These are phyloP conservation scores for Oceanodroma leucorhoa DNA, from an alignment of 2,797 vertebrate genomes.

Conservation along the genomic window DNA sequence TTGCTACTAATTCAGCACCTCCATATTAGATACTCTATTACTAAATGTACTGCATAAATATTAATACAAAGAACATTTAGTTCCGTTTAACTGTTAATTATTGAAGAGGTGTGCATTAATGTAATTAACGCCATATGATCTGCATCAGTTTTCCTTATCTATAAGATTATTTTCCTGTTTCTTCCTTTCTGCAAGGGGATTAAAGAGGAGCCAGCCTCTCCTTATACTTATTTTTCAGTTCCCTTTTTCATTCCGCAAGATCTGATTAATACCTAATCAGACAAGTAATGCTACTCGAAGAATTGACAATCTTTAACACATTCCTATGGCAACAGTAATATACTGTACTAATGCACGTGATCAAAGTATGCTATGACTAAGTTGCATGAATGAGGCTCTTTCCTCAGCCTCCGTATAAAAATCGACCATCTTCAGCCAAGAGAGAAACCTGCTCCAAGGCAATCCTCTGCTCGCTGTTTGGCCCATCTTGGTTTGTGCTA, in stretches of 20 bases:
- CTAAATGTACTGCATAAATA: slow-evolving; percentile 79
- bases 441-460: slow-evolving; percentile 10
- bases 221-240: slow-evolving; percentile 45
- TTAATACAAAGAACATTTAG: slow-evolving; percentile 71
- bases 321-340: slow-evolving; percentile 97
- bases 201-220: slow-evolving; percentile 89
- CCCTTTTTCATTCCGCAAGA: slow-evolving; percentile 73
- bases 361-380: slow-evolving; percentile 79
- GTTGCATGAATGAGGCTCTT: slow-evolving; percentile 58
- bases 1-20: slow-evolving; percentile 69
- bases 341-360: slow-evolving; percentile 94
- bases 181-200: slow-evolving; percentile 35
- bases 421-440: slow-evolving; percentile 28
- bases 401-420: slow-evolving; percentile 57
- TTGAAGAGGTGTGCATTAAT: slow-evolving; percentile 50
- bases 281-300: slow-evolving; percentile 78
- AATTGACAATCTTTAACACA: slow-evolving; percentile 79
- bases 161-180: slow-evolving; percentile 32
- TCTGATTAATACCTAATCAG: slow-evolving; percentile 81
- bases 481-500: slow-evolving; percentile 64
- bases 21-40: slow-evolving; percentile 64
- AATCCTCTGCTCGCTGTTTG: background rate
- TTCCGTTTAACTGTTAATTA: slow-evolving; percentile 54
- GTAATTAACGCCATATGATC: slow-evolving; percentile 15
- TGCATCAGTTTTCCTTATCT: slow-evolving; percentile 42